Percentiles rank a stretch among this genome's conserved stretches.
These are phyloP conservation scores for Lasioglossum zephyrum DNA, from an alignment of 2,888 invertebrate genomes.

Conservation along the genomic window DNA sequence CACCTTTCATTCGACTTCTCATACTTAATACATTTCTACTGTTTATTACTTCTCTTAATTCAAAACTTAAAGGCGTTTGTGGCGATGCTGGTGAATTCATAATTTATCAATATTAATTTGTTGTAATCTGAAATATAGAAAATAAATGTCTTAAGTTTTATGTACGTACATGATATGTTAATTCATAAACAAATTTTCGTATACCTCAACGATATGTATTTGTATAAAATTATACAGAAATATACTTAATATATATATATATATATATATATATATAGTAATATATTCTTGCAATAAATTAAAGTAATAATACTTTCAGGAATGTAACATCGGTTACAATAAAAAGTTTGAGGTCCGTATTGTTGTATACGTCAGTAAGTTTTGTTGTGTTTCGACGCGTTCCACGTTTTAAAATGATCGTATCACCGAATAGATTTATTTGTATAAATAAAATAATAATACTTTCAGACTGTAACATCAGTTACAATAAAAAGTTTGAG, in stretches of 20 bases:
- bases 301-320: neutral
- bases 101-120: constrained; percentile 12
- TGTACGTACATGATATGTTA: neutral
- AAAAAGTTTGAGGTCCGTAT: too few species aligned
- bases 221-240: neutral
- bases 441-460: neutral
- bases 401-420: too few species aligned
- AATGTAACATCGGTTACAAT: too few species aligned
- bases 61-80: constrained; percentile 85
- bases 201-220: neutral
- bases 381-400: too few species aligned
- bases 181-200: neutral
- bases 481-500: constrained; percentile 19
- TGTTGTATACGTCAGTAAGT: too few species aligned
- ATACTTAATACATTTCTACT: constrained; percentile 88
- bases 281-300: neutral
- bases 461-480: neutral
- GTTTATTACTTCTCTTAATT: constrained; percentile 87
- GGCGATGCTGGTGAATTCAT: constrained; percentile 86
- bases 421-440: too few species aligned
- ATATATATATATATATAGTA: too few species aligned
- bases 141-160: neutral
- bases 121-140: neutral
- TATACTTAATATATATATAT: neutral
- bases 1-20: constrained; percentile 87